phyloP scores from a whole-genome alignment of 2,888 invertebrate genomes.

The Orthosia gracilis region DNA sequence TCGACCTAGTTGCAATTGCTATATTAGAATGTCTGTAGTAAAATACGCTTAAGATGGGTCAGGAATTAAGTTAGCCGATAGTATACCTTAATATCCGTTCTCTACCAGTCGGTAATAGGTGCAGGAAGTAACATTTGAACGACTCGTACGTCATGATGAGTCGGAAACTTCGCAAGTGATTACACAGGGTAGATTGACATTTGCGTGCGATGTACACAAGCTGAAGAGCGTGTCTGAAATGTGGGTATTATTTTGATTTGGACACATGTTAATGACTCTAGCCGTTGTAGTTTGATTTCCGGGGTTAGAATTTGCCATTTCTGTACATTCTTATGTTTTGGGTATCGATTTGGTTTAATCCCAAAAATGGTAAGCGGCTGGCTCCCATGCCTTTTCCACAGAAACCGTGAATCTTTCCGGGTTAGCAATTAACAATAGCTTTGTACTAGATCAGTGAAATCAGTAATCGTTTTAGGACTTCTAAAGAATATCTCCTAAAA shows the following conservation, averaged over 20 bases:
- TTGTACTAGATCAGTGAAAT: too few relatives aligned
- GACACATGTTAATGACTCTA: background rate
- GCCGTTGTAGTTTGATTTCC: background rate
- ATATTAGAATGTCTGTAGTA: too few relatives aligned
- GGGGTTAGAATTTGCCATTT: background rate
- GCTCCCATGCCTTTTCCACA: too few relatives aligned
- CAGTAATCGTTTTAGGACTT: background rate
- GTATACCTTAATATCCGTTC: slow-evolving; percentile 27
- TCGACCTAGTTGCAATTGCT: too few relatives aligned
- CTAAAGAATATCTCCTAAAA: background rate
- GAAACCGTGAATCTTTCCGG: too few relatives aligned
- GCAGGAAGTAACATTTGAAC: slow-evolving; percentile 39
- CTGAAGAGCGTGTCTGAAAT: slow-evolving; percentile 28
- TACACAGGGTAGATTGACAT: slow-evolving; percentile 35
- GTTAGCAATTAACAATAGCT: too few relatives aligned
- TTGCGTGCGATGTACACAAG: slow-evolving; percentile 34
- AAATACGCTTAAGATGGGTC: too few relatives aligned
- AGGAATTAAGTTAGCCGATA: too few relatives aligned
- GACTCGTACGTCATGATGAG: slow-evolving; percentile 34
- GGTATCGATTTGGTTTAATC: too few relatives aligned
- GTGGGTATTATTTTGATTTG: slow-evolving; percentile 27
- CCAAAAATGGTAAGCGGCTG: too few relatives aligned
- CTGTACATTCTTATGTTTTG: too few relatives aligned
- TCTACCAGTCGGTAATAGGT: slow-evolving; percentile 23
- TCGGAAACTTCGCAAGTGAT: slow-evolving; percentile 36